Conservation (phyloP, 2,888 invertebrate genomes). For the Alentia gelatinosa region DNA sequence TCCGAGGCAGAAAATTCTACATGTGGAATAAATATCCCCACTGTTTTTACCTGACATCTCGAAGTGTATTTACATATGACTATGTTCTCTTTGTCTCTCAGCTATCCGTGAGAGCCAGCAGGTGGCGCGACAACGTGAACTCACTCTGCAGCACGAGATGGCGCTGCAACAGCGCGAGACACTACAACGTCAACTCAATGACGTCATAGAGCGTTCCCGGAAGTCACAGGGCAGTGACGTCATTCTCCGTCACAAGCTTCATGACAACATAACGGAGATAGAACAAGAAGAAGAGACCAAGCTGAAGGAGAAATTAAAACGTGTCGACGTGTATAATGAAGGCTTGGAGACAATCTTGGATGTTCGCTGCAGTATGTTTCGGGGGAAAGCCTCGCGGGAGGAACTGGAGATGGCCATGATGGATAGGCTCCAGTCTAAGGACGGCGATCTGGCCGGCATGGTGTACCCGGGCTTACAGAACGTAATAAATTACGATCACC, state of each 20-base stretch:
- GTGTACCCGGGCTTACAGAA: not conserved
- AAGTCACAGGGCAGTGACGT: not conserved
- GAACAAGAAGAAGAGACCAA: not conserved
- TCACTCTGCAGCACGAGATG: not conserved
- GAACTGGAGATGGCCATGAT: not conserved
- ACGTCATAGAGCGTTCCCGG: not conserved
- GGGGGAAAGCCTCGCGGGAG: not conserved
- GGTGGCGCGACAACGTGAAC: not conserved
- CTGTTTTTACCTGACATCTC: too few relatives aligned
- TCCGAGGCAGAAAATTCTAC: too few relatives aligned
- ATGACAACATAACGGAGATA: not conserved
- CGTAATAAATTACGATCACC: not conserved
- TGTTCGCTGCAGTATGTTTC: constrained; percentile 4
- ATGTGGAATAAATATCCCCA: too few relatives aligned
- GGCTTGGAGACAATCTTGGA: not conserved
- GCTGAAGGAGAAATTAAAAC: not conserved
- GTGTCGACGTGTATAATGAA: not conserved
- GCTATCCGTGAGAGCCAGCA: not conserved
- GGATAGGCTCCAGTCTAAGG: not conserved
- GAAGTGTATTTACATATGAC: too few relatives aligned
- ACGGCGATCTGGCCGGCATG: not conserved
- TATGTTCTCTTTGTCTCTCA: not conserved
- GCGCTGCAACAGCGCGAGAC: not conserved
- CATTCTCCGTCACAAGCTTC: not conserved
- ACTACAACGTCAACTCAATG: not conserved